Percentiles rank a stretch among this genome's conserved stretches.
These are phyloP conservation scores for Watsonalla cultraria DNA, from an alignment of 2,888 invertebrate species.

Conservation along the genomic window DNA sequence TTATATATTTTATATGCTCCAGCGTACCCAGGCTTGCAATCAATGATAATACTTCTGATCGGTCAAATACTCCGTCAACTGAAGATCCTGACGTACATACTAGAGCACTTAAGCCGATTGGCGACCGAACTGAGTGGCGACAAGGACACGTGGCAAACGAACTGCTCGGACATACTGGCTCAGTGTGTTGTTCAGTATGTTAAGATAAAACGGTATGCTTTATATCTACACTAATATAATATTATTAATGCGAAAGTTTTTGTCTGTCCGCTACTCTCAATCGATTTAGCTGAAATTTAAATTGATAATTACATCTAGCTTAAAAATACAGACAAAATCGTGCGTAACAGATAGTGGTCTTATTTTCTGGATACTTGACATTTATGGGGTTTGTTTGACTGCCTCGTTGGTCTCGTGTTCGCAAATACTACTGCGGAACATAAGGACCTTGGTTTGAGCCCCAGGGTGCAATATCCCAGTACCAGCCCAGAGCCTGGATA, in stretches of 20 bases:
- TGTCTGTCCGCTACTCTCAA: not conserved
- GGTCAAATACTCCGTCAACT: constrained; percentile 62
- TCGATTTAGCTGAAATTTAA: no score
- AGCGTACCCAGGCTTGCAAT: constrained; percentile 64
- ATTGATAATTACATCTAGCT: no score
- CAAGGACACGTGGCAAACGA: constrained; percentile 40
- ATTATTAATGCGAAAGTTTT: not conserved
- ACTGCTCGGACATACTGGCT: constrained; percentile 37
- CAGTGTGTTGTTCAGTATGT: constrained; percentile 60
- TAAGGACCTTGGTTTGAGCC: no score
- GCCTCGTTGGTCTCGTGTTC: no score
- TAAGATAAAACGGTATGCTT: constrained; percentile 50
- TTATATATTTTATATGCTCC: constrained; percentile 5
- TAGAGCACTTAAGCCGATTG: constrained; percentile 48
- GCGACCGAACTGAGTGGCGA: constrained; percentile 34
- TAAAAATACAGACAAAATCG: no score
- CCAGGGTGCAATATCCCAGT: no score
- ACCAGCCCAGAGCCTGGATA: no score
- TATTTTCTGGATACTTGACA: no score
- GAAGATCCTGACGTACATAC: constrained; percentile 48
- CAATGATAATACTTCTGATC: constrained; percentile 53
- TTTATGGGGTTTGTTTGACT: no score
- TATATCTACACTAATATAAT: not conserved
- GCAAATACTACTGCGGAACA: no score
- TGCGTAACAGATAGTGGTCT: no score